These are phyloP conservation scores for Phoeniculus purpureus DNA, from an alignment of 2,797 vertebrate genomes.

Conservation along the genomic window DNA sequence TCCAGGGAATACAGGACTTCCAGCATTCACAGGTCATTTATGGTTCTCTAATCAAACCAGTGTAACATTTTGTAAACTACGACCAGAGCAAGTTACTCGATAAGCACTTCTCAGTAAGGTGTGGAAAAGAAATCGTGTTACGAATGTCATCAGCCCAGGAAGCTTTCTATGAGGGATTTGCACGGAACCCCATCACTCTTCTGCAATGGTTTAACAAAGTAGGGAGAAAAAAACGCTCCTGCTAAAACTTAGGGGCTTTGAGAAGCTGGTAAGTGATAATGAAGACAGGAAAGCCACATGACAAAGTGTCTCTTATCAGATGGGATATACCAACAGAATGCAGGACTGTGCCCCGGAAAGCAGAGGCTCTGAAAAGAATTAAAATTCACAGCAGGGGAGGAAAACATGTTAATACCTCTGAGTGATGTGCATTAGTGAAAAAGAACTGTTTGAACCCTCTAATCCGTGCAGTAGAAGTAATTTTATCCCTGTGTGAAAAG, in stretches of 20 bases:
- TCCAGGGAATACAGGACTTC: neutral
- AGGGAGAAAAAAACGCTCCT: neutral
- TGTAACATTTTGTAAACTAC: neutral
- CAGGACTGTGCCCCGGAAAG: neutral
- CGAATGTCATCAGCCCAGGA: neutral
- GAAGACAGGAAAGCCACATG: neutral
- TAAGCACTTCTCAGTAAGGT: neutral
- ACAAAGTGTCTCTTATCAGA: neutral
- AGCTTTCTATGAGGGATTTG: neutral
- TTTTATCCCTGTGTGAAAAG: constrained; percentile 39
- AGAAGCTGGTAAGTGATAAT: neutral
- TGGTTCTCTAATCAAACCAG: neutral
- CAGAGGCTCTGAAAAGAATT: constrained; percentile 10
- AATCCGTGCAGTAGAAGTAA: constrained; percentile 20
- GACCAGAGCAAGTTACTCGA: neutral
- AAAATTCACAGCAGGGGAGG: neutral
- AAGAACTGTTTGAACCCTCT: neutral
- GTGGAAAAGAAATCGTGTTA: neutral
- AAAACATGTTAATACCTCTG: constrained; percentile 21
- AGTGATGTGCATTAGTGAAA: constrained; percentile 12
- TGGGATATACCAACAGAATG: neutral
- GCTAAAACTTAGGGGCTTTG: neutral
- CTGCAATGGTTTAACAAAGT: neutral
- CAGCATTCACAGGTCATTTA: neutral
- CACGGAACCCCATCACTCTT: neutral